A percentile compares a stretch with the other conserved stretches of the same genome.
Evolutionary conservation across 37 sponge, comb jelly and placozoan species (phyloP).

Genomic region (Beroe forskalii): DNA sequence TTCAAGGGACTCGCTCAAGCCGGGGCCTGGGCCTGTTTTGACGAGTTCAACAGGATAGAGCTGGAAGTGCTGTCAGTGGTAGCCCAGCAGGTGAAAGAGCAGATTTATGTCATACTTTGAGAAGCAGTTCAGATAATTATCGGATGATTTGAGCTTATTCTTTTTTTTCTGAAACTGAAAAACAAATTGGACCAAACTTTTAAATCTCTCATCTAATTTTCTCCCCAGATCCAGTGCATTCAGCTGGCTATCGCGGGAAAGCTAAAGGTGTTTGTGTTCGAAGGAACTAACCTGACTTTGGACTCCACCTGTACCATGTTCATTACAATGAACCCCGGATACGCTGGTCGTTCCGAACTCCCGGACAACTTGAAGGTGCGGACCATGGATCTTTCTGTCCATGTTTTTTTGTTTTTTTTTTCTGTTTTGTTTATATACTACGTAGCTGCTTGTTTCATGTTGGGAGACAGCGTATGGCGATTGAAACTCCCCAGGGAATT

Average conservation of each 20-base stretch:
- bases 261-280: constrained; percentile 67
- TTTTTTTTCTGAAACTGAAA: neutral
- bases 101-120: neutral
- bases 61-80: constrained; percentile 71
- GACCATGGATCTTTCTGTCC: too few species aligned
- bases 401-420: too few species aligned
- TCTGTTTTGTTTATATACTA: too few species aligned
- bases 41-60: constrained; percentile 72
- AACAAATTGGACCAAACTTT: too few species aligned
- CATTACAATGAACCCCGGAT: constrained; percentile 70
- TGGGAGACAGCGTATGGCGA: too few species aligned
- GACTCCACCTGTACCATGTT: constrained; percentile 68
- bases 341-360: constrained; percentile 68
- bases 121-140: too few species aligned
- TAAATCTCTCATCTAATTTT: neutral
- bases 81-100: constrained; percentile 65
- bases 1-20: constrained; percentile 71
- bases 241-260: constrained; percentile 64
- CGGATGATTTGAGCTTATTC: neutral
- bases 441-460: too few species aligned
- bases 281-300: constrained; percentile 67
- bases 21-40: constrained; percentile 74
- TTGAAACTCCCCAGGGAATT: too few species aligned
- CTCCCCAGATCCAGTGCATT: constrained; percentile 65
- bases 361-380: constrained; percentile 69